A percentile compares a stretch with the other conserved stretches of the same genome.
Conservation (phyloP, 2,888 invertebrate species). For the Coremacera marginata region DNA sequence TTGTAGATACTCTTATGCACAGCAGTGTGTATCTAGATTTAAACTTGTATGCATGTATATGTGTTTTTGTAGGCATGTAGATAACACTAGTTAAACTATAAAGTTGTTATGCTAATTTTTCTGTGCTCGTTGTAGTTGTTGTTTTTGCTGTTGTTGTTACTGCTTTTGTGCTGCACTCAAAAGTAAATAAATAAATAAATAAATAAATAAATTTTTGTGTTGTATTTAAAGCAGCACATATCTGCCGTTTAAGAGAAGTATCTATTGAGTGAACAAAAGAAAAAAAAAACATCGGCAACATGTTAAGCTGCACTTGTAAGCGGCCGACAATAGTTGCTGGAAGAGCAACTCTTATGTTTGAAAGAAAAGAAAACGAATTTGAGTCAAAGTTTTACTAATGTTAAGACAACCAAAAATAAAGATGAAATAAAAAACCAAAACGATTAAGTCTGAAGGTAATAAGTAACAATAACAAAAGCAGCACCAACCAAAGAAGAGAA, state of each 20-base stretch:
- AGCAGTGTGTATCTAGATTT: neutral
- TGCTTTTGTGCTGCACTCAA: constrained; percentile 46
- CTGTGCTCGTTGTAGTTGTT: constrained; percentile 40
- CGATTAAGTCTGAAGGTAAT: neutral
- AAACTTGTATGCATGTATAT: neutral
- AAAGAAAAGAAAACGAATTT: no score
- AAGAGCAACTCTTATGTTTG: no score
- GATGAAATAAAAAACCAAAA: neutral
- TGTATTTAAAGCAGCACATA: constrained; percentile 22
- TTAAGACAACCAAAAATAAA: no score
- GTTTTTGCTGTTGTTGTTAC: constrained; percentile 47
- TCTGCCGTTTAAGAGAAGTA: neutral
- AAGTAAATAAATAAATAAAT: constrained; percentile 35
- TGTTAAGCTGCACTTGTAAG: neutral
- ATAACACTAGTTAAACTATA: constrained; percentile 67
- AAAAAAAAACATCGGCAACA: neutral
- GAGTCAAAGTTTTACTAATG: neutral
- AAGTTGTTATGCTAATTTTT: constrained; percentile 68
- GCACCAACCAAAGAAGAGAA: no score
- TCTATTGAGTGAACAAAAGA: neutral
- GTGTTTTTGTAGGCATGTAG: constrained; percentile 24
- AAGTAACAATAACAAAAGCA: neutral
- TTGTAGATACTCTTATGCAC: neutral
- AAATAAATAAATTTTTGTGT: no score
- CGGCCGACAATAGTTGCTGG: neutral